These are phyloP conservation scores for Silvanus unidentatus DNA, from an alignment of 2,888 invertebrate genomes.

Conservation along the genomic window DNA sequence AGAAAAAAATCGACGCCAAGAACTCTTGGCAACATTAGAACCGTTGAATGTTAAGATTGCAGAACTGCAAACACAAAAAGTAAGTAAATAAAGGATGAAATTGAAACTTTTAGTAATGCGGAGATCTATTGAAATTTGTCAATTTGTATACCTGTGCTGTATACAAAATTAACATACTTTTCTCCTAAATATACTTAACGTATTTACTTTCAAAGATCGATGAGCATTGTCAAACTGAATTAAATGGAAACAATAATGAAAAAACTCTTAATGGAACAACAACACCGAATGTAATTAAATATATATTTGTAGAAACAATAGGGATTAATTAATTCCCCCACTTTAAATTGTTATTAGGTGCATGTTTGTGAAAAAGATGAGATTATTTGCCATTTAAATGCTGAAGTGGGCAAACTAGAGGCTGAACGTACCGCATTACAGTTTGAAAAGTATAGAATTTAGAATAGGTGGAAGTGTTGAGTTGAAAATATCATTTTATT, in stretches of 20 bases:
- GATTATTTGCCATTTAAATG: conserved; percentile 24
- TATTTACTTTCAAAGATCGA: not conserved
- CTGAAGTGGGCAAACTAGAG: conserved; percentile 26
- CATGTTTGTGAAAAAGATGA: conserved; percentile 17
- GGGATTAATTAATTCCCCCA: not conserved
- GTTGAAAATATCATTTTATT: conserved; percentile 9
- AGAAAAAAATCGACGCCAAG: conserved; percentile 29
- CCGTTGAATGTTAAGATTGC: conserved; percentile 12
- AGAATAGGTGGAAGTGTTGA: not conserved
- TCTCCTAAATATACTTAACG: not conserved
- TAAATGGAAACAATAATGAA: not conserved
- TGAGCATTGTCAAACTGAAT: conserved; percentile 10
- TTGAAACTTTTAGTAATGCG: too few relatives aligned
- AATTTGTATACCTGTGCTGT: too few relatives aligned
- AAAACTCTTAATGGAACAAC: conserved; percentile 2
- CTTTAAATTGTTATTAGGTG: too few relatives aligned
- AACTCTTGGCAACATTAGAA: conserved; percentile 17
- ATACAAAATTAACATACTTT: too few relatives aligned
- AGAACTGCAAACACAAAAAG: conserved; percentile 20
- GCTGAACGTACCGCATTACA: conserved; percentile 31
- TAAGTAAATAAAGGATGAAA: too few relatives aligned
- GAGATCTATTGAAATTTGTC: too few relatives aligned
- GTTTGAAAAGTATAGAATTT: conserved; percentile 32
- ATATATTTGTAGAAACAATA: not conserved
- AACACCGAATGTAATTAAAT: not conserved